Evolutionary conservation across 2,888 invertebrate species (phyloP).

Genomic region (Volucella inflata): DNA sequence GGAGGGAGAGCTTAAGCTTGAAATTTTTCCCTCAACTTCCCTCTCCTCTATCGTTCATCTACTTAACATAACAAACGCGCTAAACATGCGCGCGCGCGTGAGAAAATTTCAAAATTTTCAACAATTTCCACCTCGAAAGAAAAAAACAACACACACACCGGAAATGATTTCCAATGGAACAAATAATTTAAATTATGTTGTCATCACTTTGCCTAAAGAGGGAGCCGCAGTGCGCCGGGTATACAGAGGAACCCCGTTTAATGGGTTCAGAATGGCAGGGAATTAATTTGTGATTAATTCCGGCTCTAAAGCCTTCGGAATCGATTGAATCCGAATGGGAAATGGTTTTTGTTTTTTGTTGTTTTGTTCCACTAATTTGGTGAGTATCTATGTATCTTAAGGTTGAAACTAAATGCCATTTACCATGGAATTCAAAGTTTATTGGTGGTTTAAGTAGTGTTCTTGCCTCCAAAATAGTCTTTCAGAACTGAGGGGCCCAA

Average conservation of each 20-base stretch:
- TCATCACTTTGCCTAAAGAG: slow-evolving; percentile 28
- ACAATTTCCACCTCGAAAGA: slow-evolving; percentile 39
- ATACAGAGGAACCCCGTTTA: neutral
- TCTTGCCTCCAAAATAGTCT: slow-evolving; percentile 1
- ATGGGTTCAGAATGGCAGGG: neutral
- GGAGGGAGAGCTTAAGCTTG: neutral
- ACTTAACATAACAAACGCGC: slow-evolving; percentile 26
- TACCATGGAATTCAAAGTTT: slow-evolving; percentile 51
- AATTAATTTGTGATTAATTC: slow-evolving; percentile 51
- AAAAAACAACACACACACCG: slow-evolving; percentile 42
- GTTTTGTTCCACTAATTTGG: neutral
- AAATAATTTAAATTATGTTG: slow-evolving; percentile 70
- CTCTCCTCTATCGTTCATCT: too few relatives aligned
- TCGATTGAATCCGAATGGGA: slow-evolving; percentile 43
- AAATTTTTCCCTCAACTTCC: too few relatives aligned
- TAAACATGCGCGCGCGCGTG: slow-evolving; percentile 64
- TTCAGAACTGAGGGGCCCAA: too few relatives aligned
- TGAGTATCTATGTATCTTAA: slow-evolving; percentile 27
- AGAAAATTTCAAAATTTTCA: slow-evolving; percentile 68
- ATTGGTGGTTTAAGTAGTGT: slow-evolving; percentile 58
- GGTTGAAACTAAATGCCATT: slow-evolving; percentile 55
- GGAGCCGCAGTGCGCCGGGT: neutral
- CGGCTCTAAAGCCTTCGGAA: neutral
- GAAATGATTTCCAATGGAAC: slow-evolving; percentile 69
- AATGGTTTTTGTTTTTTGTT: too few relatives aligned